Base-by-base conservation (phyloP, 2,888 invertebrate species). In the Leucania comma region DNA sequence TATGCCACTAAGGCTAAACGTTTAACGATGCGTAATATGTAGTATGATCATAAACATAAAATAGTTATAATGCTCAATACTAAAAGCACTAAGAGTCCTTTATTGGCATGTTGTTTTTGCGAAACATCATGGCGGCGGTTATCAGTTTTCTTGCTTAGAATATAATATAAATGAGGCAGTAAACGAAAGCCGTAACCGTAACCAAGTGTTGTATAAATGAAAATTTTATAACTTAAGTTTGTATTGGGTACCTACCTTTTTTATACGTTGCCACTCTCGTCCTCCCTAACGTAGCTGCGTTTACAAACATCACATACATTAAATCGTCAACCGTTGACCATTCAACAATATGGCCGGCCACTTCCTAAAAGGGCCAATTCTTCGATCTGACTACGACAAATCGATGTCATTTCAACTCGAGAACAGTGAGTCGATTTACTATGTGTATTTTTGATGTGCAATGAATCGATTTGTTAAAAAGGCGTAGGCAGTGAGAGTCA, bases 351-450 rank as follows among this genome's bases (percentile, higher is more conserved):
- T 54, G 10, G 1, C n/a, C 6, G 2, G 56, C 5, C 32, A 56
- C 22, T 6, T 35, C 14, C 35, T 22, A 57, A 35, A 57, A 35
- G 22, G 14, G 14, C 35, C 8, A 22, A 22, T 22, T 35, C 8
- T 9, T n/a, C 6, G 3, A 22, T 35, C 17, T 57, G 35, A 8
- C 22, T 35, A 57, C 57, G 22, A 57, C 57, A 57, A 35, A 57
- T 88, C 86, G 78, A 60, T 78, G 75, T 71, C 75, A 80, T 83
- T 70, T 67, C 66, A 53, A 54, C 61, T 80, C 62, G 77, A 69
- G 71, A 75, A 78, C 77, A 81, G 75, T 77, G 71, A 78, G 66
- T 78, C 79, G 75, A 82, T 82, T 86, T 78, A 72, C 66, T 65
- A 72, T 72, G 76, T 73, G 58, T 78, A 57, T 61, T 58, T 81